Evolutionary conservation across 2,888 invertebrate genomes (phyloP), one percentile per base, ranked within the genome.

Genomic region (Cylloceria caligata): DNA sequence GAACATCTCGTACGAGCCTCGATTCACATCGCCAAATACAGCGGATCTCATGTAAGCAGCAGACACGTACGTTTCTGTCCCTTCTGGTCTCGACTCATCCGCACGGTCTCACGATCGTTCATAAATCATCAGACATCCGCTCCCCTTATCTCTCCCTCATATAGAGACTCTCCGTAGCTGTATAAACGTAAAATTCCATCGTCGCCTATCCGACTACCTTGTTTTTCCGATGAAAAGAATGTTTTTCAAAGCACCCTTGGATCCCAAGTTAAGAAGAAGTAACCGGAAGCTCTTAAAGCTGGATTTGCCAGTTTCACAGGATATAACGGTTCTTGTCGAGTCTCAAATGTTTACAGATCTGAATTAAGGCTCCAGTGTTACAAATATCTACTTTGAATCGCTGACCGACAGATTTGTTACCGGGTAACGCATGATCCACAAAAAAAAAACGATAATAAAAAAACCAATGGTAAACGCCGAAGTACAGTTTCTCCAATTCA

Each of bases 81-180:
- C 34, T 7, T 72, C 45, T 67, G 57, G 42, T 69, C 49, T 9
- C 21, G 60, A 55, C 39, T 36, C 64, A 0, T 55, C 55, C 81
- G 36, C 72, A 72, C 19, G 52, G 77, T 49, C 47, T 57, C 65
- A 62, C 73, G 49, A 65, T 42, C 78, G 47, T 75, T 78, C 75
- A 79, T 82, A 82, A 82, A 82, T 82, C 82, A 82, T 49, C 52
- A 7, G 57, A 24, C 47, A 71, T 82, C 74, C 75, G 60, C 57
- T 49, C 57, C n/a, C 60, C 71, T 75, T 75, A 79, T 79, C 78
- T 74, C 47, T 62, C 34, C 69, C 73, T 71, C 36, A 11, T 55
- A 72, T 67, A 42, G n/a, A 39, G 60, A 62, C 60, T 77, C 49
- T 60, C 21, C 62, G 34, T 34, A 13, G 21, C 11, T n/a, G 7